Conservation (phyloP, 2,888 invertebrate species). For the Folsomia manolachei region DNA sequence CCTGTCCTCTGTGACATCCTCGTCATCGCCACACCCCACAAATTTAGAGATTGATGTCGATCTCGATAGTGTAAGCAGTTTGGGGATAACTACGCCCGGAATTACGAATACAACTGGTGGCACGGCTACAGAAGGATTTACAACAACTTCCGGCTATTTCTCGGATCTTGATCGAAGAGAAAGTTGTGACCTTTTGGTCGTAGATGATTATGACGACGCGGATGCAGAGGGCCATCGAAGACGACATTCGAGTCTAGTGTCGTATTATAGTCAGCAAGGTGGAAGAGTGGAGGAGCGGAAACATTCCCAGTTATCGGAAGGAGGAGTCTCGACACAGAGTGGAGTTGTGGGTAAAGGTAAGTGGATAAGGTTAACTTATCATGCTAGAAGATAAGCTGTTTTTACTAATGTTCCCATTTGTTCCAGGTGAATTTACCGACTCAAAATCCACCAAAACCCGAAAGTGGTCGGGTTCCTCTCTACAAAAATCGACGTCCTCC, state of each 20-base stretch:
- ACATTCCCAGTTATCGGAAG: no score
- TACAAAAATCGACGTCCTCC: constrained; percentile 16
- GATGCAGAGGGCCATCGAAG: background rate
- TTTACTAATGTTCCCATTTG: no score
- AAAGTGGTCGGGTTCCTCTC: background rate
- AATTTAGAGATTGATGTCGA: constrained; percentile 18
- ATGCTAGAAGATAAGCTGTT: no score
- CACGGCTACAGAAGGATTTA: background rate
- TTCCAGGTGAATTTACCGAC: background rate
- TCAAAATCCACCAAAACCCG: background rate
- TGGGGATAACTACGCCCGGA: constrained; percentile 15
- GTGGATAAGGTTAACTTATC: no score
- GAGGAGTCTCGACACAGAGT: background rate
- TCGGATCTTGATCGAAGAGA: background rate
- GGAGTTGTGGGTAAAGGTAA: no score
- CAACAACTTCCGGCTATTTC: background rate
- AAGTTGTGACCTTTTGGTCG: background rate
- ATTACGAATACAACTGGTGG: background rate
- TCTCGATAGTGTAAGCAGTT: constrained; percentile 28
- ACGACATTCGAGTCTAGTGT: background rate
- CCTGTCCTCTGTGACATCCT: constrained; percentile 14
- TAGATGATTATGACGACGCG: background rate
- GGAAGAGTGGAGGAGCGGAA: no score
- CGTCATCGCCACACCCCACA: constrained; percentile 13
- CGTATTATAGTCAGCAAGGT: no score